Conservation (phyloP, 2,888 invertebrate species). For the Hypomecis punctinalis region DNA sequence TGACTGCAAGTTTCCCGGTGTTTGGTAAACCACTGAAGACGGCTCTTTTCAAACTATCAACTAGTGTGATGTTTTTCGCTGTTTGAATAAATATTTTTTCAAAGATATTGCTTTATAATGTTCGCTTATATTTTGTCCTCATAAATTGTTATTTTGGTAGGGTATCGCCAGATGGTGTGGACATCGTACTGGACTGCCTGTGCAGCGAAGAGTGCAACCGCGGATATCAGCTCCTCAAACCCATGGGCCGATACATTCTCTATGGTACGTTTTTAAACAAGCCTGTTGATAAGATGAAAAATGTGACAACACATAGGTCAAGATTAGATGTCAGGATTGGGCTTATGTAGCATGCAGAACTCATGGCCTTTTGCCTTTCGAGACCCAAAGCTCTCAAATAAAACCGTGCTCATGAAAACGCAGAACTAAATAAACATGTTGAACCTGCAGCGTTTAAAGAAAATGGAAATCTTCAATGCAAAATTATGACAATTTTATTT, state of each 20-base stretch:
- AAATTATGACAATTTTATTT: too few species aligned
- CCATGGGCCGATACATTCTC: conserved; percentile 95
- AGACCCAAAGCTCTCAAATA: too few species aligned
- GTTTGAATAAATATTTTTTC: neutral
- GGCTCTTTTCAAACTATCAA: conserved; percentile 15
- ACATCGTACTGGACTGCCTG: conserved; percentile 94
- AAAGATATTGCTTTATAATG: neutral
- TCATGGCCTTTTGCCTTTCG: too few species aligned
- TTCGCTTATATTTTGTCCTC: neutral
- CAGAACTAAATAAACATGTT: too few species aligned
- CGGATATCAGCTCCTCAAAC: conserved; percentile 92
- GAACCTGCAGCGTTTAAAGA: too few species aligned
- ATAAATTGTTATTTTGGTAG: conserved; percentile 62
- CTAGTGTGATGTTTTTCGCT: conserved; percentile 7
- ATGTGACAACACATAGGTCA: too few species aligned
- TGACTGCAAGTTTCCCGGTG: conserved; percentile 21
- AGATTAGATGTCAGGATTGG: too few species aligned
- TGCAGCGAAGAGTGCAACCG: conserved; percentile 95
- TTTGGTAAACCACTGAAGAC: conserved; percentile 18
- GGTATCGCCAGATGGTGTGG: conserved; percentile 91
- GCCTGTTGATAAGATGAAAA: too few species aligned
- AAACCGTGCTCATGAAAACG: too few species aligned
- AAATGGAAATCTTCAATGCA: too few species aligned
- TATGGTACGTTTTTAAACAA: conserved; percentile 85
- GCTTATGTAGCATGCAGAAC: too few species aligned